phyloP scores from a whole-genome alignment of 2,797 vertebrate genomes.

The Falco biarmicus region DNA sequence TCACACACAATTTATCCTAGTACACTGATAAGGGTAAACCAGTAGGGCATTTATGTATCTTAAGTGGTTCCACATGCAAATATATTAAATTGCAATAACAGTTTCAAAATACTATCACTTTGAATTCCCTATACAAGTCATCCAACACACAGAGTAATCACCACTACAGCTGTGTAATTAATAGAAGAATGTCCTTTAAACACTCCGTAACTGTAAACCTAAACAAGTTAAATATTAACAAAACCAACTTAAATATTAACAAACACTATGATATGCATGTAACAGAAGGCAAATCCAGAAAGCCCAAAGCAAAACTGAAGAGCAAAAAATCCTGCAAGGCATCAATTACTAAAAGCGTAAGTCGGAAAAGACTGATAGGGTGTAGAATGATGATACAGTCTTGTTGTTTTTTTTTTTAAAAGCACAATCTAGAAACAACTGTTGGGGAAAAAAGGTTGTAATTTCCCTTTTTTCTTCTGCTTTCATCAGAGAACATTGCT shows the following conservation, averaged over 20 bases:
- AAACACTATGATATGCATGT: neutral
- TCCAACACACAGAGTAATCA: neutral
- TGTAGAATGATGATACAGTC: neutral
- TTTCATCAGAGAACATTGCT: neutral
- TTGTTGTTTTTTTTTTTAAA: neutral
- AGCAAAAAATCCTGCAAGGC: neutral
- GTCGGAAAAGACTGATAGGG: neutral
- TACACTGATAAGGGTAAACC: neutral
- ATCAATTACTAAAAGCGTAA: neutral
- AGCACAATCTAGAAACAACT: neutral
- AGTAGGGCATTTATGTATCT: neutral
- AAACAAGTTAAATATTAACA: neutral
- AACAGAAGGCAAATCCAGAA: neutral
- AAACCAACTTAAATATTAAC: neutral
- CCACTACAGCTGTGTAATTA: neutral
- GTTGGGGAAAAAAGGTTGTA: neutral
- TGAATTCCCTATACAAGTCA: neutral
- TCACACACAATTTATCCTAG: neutral
- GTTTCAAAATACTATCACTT: neutral
- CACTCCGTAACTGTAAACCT: neutral
- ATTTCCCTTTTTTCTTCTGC: neutral
- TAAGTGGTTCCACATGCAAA: neutral
- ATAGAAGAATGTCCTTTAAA: neutral
- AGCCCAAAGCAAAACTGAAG: neutral
- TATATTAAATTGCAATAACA: neutral